Conservation (phyloP, 2,113 vertebrate species). For the Alexandromys fortis region DNA sequence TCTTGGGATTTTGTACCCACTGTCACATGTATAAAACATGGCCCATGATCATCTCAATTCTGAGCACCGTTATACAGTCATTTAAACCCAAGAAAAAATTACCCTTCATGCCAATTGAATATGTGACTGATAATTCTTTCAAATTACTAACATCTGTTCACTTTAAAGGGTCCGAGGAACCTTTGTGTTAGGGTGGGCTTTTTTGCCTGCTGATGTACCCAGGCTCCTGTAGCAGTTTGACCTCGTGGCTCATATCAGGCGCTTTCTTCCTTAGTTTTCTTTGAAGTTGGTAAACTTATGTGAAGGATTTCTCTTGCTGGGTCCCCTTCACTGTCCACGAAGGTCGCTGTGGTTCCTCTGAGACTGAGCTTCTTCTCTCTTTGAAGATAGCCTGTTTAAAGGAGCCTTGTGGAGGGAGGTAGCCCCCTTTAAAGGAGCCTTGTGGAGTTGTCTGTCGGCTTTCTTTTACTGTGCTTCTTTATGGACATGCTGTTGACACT, state of each 20-base stretch:
- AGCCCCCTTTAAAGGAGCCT: too few species aligned
- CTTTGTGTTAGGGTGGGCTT: not conserved
- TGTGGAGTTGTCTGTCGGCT: not conserved
- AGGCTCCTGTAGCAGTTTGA: not conserved
- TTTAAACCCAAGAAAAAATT: conserved; percentile 33
- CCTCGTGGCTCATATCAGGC: too few species aligned
- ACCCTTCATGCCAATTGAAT: conserved; percentile 14
- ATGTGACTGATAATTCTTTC: not conserved
- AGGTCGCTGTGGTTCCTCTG: not conserved
- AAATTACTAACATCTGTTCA: not conserved
- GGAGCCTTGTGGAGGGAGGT: not conserved
- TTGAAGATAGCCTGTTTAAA: not conserved
- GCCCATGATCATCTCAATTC: conserved; percentile 17
- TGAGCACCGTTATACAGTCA: not conserved
- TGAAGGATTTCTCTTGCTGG: not conserved
- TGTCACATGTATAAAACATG: conserved; percentile 27
- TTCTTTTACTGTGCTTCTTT: not conserved
- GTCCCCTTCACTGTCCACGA: not conserved
- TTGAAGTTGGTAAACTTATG: not conserved
- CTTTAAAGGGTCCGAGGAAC: not conserved
- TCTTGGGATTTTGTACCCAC: not conserved
- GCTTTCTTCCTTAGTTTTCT: not conserved
- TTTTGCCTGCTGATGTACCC: not conserved
- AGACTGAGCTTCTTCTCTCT: not conserved
- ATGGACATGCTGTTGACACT: not conserved